Percentiles rank a stretch among this genome's conserved stretches.
Evolutionary conservation across 1,140 invertebrate genomes (phyloP).

Genomic region (Drosophila asahinai): DNA sequence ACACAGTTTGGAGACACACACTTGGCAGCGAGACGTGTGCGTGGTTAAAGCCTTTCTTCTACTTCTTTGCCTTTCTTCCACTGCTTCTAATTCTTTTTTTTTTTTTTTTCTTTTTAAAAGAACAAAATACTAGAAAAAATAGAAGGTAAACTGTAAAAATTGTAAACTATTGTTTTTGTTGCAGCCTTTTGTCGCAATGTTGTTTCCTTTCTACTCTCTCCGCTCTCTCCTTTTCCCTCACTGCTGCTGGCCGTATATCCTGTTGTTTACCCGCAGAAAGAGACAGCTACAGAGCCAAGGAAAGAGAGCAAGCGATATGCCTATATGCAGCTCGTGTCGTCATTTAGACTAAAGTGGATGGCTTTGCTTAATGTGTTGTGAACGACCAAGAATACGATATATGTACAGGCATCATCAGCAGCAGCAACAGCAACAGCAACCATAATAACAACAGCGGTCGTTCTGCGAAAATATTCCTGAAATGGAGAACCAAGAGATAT

Average conservation of each 20-base stretch:
- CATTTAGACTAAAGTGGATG: conserved; percentile 41
- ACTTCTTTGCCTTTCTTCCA: conserved; percentile 1
- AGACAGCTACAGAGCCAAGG: not conserved
- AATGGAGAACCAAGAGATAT: conserved; percentile 19
- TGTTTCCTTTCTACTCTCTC: conserved; percentile 19
- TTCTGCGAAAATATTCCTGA: conserved; percentile 30
- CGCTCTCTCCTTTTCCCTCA: not conserved
- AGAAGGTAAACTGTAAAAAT: conserved; percentile 54
- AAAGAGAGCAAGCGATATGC: conserved; percentile 24
- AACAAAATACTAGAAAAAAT: not conserved
- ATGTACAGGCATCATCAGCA: not conserved
- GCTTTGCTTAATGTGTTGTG: conserved; percentile 47
- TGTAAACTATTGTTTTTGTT: conserved; percentile 70
- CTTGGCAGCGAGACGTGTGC: conserved; percentile 12
- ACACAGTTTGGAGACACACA: conserved; percentile 18
- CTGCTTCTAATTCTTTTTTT: not conserved
- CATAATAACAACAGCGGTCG: not conserved
- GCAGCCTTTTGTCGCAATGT: conserved; percentile 59
- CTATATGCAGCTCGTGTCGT: conserved; percentile 40
- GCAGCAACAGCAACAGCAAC: not conserved
- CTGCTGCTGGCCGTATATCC: not conserved
- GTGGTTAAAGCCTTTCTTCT: conserved; percentile 26
- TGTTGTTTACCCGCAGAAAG: conserved; percentile 25
- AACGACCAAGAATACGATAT: conserved; percentile 1
- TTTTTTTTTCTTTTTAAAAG: not conserved